Conservation (phyloP, 2,888 invertebrate species). For the Hyppa rectilinea region DNA sequence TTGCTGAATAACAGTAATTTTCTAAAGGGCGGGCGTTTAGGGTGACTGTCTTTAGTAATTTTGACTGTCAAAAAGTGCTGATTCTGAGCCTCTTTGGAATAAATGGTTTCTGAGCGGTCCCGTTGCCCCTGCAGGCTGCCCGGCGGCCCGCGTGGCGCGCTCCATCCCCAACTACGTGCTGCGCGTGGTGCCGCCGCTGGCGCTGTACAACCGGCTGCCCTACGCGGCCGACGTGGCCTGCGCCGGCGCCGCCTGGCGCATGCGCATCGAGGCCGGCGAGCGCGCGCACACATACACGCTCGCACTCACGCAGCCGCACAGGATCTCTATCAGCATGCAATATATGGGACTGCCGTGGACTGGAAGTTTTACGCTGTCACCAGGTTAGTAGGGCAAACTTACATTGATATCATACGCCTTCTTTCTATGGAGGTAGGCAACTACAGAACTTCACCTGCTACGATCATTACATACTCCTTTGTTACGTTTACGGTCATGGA, state of each 20-base stretch:
- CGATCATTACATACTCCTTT: too few relatives aligned
- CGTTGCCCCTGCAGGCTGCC: constrained; percentile 80
- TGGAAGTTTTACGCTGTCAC: constrained; percentile 92
- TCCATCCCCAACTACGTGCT: constrained; percentile 94
- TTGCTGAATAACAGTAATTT: too few relatives aligned
- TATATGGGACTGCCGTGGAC: constrained; percentile 93
- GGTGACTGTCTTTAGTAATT: too few relatives aligned
- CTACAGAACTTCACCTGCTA: too few relatives aligned
- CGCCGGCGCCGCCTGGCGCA: constrained; percentile 72
- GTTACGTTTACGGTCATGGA: too few relatives aligned
- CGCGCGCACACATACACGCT: constrained; percentile 93
- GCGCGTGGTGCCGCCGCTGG: constrained; percentile 93
- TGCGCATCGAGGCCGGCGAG: constrained; percentile 93
- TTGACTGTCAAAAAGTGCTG: too few relatives aligned
- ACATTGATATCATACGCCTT: too few relatives aligned
- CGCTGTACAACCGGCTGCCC: constrained; percentile 94
- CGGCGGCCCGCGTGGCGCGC: constrained; percentile 83
- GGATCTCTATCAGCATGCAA: constrained; percentile 86
- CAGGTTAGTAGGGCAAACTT: constrained; percentile 80
- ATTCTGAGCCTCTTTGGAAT: too few relatives aligned
- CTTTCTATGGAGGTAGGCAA: too few relatives aligned
- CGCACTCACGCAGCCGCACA: constrained; percentile 91
- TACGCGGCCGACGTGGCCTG: constrained; percentile 86
- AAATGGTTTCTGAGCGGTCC: too few relatives aligned
- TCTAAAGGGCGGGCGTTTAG: too few relatives aligned